Evolutionary conservation across 2,113 vertebrate genomes (phyloP).

Genomic region (Channa argus): DNA sequence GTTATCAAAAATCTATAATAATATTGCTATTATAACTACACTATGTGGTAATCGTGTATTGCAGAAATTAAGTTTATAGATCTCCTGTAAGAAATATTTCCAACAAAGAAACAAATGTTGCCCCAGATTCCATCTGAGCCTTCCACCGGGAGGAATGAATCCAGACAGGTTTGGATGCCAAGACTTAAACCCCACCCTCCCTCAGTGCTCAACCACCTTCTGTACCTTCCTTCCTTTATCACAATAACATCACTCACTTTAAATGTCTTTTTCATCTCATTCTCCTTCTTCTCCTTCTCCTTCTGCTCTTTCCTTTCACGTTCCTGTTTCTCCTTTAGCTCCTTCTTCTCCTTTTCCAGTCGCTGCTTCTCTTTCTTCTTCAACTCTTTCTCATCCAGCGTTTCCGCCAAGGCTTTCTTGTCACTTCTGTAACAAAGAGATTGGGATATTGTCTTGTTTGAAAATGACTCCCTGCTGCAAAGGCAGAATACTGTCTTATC

Average conservation of each 20-base stretch:
- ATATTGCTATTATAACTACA: too few species aligned
- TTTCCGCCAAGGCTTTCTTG: slow-evolving; percentile 64
- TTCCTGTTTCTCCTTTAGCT: slow-evolving; percentile 74
- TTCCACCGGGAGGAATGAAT: slow-evolving; percentile 74
- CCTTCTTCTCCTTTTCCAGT: slow-evolving; percentile 81
- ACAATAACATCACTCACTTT: slow-evolving; percentile 63
- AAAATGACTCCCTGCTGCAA: background rate
- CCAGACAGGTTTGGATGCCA: slow-evolving; percentile 72
- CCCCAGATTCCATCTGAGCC: slow-evolving; percentile 27
- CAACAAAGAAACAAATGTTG: slow-evolving; percentile 27
- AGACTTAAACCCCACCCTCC: slow-evolving; percentile 42
- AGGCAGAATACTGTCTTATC: background rate
- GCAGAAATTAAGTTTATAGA: too few species aligned
- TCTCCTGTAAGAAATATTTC: slow-evolving; percentile 20
- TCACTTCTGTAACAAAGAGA: slow-evolving; percentile 50
- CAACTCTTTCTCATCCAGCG: slow-evolving; percentile 77
- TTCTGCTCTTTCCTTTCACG: slow-evolving; percentile 77
- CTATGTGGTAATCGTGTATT: background rate
- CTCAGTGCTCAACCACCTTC: slow-evolving; percentile 25
- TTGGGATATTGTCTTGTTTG: background rate
- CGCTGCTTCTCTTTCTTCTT: slow-evolving; percentile 82
- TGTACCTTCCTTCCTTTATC: slow-evolving; percentile 21
- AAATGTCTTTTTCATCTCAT: slow-evolving; percentile 75
- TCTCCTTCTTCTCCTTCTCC: slow-evolving; percentile 74
- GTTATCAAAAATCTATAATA: too few species aligned